A percentile compares a stretch with the other conserved stretches of the same genome.
Conservation (phyloP, 2,888 invertebrate genomes). For the Proisotoma minuta region DNA sequence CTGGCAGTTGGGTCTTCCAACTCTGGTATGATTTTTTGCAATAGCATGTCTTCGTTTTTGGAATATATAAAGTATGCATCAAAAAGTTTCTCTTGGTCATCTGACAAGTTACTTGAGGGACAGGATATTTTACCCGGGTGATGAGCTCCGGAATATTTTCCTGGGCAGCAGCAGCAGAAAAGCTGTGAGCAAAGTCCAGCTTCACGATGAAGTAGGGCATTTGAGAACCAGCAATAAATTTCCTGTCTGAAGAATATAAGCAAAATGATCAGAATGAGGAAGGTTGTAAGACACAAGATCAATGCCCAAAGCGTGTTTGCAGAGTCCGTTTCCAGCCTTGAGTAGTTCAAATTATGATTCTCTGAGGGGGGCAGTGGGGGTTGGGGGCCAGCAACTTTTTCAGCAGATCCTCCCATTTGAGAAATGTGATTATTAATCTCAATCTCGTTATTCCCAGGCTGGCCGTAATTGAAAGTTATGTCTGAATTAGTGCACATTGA, state of each 20-base stretch:
- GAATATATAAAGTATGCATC: slow-evolving; percentile 89
- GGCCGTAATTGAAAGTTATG: slow-evolving; percentile 30
- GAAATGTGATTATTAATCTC: slow-evolving; percentile 39
- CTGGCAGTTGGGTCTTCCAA: slow-evolving; percentile 59
- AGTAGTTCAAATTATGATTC: slow-evolving; percentile 12
- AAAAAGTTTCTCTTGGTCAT: slow-evolving; percentile 54
- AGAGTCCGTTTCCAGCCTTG: slow-evolving; percentile 3
- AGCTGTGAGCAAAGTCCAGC: background rate
- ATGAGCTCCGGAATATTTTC: slow-evolving; percentile 16
- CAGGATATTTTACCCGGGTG: background rate
- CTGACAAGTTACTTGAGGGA: background rate
- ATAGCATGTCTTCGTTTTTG: slow-evolving; percentile 79
- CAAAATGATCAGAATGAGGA: slow-evolving; percentile 33
- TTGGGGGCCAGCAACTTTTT: slow-evolving; percentile 9
- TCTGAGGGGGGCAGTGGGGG: background rate
- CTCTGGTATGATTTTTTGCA: slow-evolving; percentile 73
- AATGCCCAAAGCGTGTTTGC: slow-evolving; percentile 21
- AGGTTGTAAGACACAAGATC: slow-evolving; percentile 18
- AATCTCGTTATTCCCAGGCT: slow-evolving; percentile 20
- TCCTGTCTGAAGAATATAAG: slow-evolving; percentile 32
- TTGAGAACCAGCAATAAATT: slow-evolving; percentile 24
- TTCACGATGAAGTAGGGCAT: background rate
- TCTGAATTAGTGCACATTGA: slow-evolving; percentile 28
- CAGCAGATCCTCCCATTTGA: slow-evolving; percentile 32
- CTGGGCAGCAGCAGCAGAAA: slow-evolving; percentile 12